Evolutionary conservation across 2,797 vertebrate genomes (phyloP), one percentile per base, ranked within the genome.

Genomic region (Potorous gilbertii): DNA sequence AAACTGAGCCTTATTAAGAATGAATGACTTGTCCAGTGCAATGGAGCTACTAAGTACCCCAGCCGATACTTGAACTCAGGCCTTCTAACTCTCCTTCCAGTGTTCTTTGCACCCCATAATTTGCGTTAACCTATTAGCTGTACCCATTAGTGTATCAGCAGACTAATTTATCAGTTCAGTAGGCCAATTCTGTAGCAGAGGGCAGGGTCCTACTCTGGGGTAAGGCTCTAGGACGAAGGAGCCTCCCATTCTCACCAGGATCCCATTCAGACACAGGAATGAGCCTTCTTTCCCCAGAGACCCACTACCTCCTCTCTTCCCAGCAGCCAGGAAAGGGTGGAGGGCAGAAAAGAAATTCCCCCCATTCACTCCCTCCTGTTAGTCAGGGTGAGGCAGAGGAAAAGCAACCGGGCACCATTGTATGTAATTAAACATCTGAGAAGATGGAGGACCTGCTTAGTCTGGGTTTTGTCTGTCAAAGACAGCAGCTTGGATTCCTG

Each of bases 371-470:
- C 87, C 21, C 62, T 21, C 31, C 21, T 66, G 57, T 95, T 92
- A 89, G 56, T 31, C 90, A 94, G 94, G n/a, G 55, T 31, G 90
- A 94, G 94, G n/a, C 40, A 57, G 12, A 95, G 59, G 50, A 74
- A n/a, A 95, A 54, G 28, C 59, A 57, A 54, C 5, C 59, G 62
- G 55, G 54, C 34, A 34, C 52, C 12, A 21, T 31, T 93, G 90
- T 90, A 16, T 55, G 13, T 0, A 54, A 56, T 34, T 21, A 14
- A 59, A 0, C 46, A 34, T 66, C 50, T 54, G 55, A 18, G 9
- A 54, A 94, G 90, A 54, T 21, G 28, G 34, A 8, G 91, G 46
- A 31, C 21, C 50, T 16, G 13, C 57, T 59, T 54, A 90, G 13
- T 29, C 74, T 87, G 74, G 21, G 74, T 46, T 87, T 94, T 50